Evolutionary conservation across 2,888 invertebrate species (phyloP).

Genomic region (Phania funesta): DNA sequence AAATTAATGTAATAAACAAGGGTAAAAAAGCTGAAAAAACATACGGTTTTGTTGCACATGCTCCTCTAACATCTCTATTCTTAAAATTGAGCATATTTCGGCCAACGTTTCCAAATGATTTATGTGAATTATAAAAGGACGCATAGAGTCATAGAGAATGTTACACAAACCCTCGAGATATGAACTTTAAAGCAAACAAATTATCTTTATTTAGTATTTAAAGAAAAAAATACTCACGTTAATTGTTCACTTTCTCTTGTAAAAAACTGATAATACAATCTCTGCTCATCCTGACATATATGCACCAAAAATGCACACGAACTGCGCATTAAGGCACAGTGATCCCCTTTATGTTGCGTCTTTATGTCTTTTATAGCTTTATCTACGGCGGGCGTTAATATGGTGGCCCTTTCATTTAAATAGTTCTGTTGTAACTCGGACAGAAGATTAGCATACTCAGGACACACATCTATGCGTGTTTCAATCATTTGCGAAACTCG

Average conservation of each 20-base stretch:
- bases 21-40: constrained; percentile 71
- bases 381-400: constrained; percentile 87
- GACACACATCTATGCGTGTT: constrained; percentile 85
- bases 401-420: constrained; percentile 85
- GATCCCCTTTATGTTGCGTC: constrained; percentile 85
- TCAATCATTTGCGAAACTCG: constrained; percentile 92
- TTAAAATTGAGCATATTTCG: constrained; percentile 95
- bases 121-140: constrained; percentile 97
- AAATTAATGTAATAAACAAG: not conserved
- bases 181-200: constrained; percentile 80
- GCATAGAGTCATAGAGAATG: constrained; percentile 93
- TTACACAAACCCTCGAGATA: constrained; percentile 93
- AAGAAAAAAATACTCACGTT: constrained; percentile 81
- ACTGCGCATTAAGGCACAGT: constrained; percentile 91
- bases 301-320: constrained; percentile 95
- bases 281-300: constrained; percentile 96
- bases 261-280: constrained; percentile 95
- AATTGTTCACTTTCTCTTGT: constrained; percentile 84
- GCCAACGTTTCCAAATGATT: constrained; percentile 98
- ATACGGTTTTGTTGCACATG: constrained; percentile 91
- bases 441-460: constrained; percentile 88
- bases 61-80: constrained; percentile 95
- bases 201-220: not conserved
- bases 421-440: constrained; percentile 92
- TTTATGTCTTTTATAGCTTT: constrained; percentile 86